Evolutionary conservation across 2,888 invertebrate genomes (phyloP), one percentile per base, ranked within the genome.

Genomic region (Trissolcus japonicus): DNA sequence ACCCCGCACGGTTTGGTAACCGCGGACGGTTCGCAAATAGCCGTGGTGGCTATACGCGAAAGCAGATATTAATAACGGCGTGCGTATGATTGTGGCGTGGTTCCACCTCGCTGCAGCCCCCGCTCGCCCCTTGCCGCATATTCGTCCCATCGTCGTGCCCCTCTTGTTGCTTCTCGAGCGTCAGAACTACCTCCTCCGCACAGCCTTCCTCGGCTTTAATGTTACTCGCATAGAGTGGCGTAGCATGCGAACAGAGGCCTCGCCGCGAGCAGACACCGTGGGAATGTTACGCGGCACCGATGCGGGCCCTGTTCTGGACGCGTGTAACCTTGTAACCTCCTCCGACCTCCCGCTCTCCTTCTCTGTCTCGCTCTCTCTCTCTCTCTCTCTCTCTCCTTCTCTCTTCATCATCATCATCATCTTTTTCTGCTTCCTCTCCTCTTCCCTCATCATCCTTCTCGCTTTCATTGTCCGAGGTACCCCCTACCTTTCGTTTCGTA

Each of bases 201-300:
- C 78, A 81, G 81, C 83, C 83, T 84, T 82, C 82, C 83, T 83
- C 83, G 80, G 84, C 81, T 81, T 85, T 84, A 86, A 86, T 84
- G 85, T 85, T 84, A 80, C 86, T 84, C 84, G 82, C 84, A 83
- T 82, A 84, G 83, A 83, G 83, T 80, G 82, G 82, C 82, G 80
- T 85, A 80, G 80, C 81, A 78, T 81, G 78, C 78, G 78, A 76
- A 76, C 73, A 78, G 78, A 67, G 84, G 84, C 85, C 87, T 86
- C 83, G 86, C 87, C 87, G 86, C 87, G 85, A 86, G 87, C 87
- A 84, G 87, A 85, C 85, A 87, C 88, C 88, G 87, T 88, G 87
- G 87, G 87, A 88, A 88, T 84, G 84, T 87, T 85, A 87, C 86
- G 86, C 87, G 86, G 86, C 84, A 86, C 87, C 85, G 79, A 82